phyloP scores from a whole-genome alignment of 2,113 vertebrate genomes.

The Dolichotis patagonum region DNA sequence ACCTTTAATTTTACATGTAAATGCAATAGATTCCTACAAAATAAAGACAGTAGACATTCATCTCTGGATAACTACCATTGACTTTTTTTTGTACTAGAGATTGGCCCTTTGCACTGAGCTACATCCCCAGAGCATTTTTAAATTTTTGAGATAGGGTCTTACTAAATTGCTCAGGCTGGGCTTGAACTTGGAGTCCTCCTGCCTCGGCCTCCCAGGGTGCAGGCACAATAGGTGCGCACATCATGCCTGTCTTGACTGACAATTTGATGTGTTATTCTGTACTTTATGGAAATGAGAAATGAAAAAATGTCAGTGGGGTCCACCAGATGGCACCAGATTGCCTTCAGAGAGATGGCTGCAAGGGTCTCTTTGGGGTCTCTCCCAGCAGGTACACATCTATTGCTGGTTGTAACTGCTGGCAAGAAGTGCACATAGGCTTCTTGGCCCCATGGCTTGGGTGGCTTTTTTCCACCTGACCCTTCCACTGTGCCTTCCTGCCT shows the following conservation, averaged over 20 bases:
- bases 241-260: neutral
- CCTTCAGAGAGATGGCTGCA: neutral
- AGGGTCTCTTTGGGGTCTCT: neutral
- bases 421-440: neutral
- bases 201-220: neutral
- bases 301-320: neutral
- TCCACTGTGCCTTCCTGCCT: too few relatives aligned
- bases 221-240: neutral
- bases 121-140: neutral
- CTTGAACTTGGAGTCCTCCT: neutral
- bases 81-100: neutral
- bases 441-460: neutral
- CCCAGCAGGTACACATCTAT: neutral
- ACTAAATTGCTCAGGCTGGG: neutral
- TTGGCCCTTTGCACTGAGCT: neutral
- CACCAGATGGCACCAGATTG: neutral
- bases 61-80: neutral
- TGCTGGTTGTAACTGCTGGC: neutral
- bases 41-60: neutral
- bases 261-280: conserved; percentile 21
- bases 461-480: neutral
- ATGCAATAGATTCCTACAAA: neutral
- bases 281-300: conserved; percentile 26
- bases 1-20: neutral
- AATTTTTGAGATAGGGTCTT: neutral